Evolutionary conservation across 1,140 invertebrate species (phyloP).

Genomic region (Oscheius sp.): DNA sequence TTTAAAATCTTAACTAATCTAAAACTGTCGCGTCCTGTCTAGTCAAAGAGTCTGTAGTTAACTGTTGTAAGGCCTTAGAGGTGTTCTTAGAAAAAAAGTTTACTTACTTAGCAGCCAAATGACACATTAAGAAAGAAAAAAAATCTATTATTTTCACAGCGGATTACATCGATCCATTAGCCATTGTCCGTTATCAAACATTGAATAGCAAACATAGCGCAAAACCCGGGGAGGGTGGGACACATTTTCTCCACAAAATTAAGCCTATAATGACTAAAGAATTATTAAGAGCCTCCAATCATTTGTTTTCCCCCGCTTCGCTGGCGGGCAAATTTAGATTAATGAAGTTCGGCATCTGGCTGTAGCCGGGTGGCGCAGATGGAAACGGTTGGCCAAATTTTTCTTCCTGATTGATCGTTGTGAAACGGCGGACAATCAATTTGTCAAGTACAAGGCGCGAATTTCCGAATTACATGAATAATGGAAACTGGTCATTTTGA

Average conservation of each 20-base stretch:
- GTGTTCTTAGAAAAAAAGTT: too few species aligned
- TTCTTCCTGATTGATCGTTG: neutral
- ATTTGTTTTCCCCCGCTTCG: too few species aligned
- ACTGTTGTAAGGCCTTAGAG: too few species aligned
- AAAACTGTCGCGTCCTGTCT: too few species aligned
- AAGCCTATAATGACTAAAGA: neutral
- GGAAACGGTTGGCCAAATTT: slow-evolving; percentile 3
- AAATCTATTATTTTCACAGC: too few species aligned
- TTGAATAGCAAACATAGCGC: neutral
- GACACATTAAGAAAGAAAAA: too few species aligned
- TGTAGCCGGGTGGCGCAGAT: too few species aligned
- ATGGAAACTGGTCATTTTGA: neutral
- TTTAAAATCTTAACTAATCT: too few species aligned
- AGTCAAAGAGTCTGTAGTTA: too few species aligned
- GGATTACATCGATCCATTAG: neutral
- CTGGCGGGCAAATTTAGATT: neutral
- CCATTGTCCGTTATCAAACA: slow-evolving; percentile 7
- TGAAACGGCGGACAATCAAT: neutral
- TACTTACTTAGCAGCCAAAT: too few species aligned
- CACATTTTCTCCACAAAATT: neutral
- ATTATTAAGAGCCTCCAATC: too few species aligned
- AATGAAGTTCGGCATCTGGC: neutral
- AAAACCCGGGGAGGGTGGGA: neutral
- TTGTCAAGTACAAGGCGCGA: neutral
- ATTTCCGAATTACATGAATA: neutral